Conservation (phyloP, 1,140 invertebrate genomes). For the Tetranychus cinnabarinus region DNA sequence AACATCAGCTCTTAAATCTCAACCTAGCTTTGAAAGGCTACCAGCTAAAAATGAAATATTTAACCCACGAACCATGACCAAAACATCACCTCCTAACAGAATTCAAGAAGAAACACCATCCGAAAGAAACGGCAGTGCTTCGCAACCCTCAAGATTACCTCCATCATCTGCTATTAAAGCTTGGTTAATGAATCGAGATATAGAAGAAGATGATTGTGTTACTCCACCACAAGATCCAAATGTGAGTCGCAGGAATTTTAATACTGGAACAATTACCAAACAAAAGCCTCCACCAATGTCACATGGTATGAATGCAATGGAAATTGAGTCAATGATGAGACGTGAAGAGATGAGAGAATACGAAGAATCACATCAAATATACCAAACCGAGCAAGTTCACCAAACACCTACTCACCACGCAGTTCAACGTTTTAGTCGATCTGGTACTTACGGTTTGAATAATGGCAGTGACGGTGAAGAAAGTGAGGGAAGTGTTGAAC, state of each 20-base stretch:
- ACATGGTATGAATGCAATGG: not conserved
- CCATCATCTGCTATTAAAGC: not conserved
- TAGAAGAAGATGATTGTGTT: not conserved
- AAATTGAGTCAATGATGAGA: not conserved
- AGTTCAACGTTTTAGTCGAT: not conserved
- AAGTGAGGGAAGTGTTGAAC: conserved; percentile 20
- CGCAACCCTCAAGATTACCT: no score
- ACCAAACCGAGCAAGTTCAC: no score
- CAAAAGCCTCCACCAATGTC: not conserved
- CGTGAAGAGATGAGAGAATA: not conserved
- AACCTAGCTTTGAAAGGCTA: not conserved
- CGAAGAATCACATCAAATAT: not conserved
- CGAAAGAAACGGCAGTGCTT: no score
- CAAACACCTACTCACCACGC: not conserved
- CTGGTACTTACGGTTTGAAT: not conserved
- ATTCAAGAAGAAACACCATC: not conserved
- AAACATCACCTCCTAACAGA: not conserved
- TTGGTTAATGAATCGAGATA: no score
- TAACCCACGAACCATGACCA: not conserved
- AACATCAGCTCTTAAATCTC: not conserved
- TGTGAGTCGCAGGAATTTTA: not conserved
- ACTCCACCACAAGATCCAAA: not conserved
- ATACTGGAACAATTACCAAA: not conserved
- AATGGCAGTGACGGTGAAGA: not conserved
- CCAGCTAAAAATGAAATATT: not conserved